These are phyloP conservation scores for Galeopsomyia nigrocyanea DNA, from an alignment of 2,888 invertebrate genomes.

Conservation along the genomic window DNA sequence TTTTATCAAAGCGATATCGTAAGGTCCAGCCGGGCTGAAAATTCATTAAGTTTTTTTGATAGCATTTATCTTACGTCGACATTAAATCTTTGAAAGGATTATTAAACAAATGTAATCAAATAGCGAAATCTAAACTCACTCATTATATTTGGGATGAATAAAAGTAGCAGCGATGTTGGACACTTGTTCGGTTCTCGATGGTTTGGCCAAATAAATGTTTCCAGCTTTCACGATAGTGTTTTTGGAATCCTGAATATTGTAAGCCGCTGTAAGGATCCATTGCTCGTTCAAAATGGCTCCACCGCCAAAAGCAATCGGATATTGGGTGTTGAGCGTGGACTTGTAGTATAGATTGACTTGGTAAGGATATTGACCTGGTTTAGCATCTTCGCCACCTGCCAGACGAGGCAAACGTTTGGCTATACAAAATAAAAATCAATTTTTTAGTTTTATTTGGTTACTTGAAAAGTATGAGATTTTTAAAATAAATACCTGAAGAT, in stretches of 20 bases:
- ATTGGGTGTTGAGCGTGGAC: constrained; percentile 41
- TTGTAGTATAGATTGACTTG: constrained; percentile 68
- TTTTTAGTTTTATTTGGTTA: background rate
- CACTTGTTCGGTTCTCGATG: constrained; percentile 43
- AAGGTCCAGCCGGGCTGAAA: constrained; percentile 62
- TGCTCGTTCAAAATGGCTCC: constrained; percentile 44
- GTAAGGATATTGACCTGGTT: constrained; percentile 66
- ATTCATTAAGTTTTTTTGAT: constrained; percentile 8
- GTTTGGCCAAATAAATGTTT: constrained; percentile 24
- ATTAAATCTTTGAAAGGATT: background rate
- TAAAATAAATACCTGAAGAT: background rate
- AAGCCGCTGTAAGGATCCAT: constrained; percentile 51
- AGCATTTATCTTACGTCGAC: too few relatives aligned
- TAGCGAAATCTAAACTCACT: constrained; percentile 45
- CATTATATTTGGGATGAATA: constrained; percentile 57
- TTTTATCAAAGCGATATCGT: constrained; percentile 71
- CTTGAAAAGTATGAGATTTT: background rate
- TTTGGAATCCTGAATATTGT: constrained; percentile 34
- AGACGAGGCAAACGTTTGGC: constrained; percentile 40
- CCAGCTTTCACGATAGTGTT: constrained; percentile 47
- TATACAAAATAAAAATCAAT: background rate
- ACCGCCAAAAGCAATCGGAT: constrained; percentile 44
- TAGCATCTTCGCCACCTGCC: constrained; percentile 60
- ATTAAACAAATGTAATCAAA: background rate
- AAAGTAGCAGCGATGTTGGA: constrained; percentile 39